Evolutionary conservation across 2,797 vertebrate species (phyloP).

Genomic region (Crenichthys baileyi): DNA sequence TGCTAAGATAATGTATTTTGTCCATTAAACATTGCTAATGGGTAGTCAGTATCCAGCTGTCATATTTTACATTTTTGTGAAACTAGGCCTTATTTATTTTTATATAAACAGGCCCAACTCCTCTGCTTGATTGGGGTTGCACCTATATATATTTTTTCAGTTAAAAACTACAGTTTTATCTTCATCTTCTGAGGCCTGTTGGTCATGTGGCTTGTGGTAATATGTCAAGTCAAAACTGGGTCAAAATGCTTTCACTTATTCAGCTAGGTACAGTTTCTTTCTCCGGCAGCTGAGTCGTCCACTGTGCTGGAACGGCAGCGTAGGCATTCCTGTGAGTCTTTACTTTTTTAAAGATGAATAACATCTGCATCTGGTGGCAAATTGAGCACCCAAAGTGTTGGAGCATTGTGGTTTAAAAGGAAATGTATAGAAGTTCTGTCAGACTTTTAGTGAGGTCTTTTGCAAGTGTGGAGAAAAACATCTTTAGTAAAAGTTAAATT

Average conservation of each 20-base stretch:
- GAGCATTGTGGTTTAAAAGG: not conserved
- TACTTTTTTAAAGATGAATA: not conserved
- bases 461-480: not conserved
- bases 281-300: not conserved
- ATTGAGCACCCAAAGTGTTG: not conserved
- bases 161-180: constrained; percentile 44
- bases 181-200: constrained; percentile 42
- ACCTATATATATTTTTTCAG: constrained; percentile 23
- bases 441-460: not conserved
- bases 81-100: constrained; percentile 41
- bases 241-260: constrained; percentile 49
- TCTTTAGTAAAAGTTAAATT: not conserved
- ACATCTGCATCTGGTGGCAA: not conserved
- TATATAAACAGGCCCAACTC: constrained; percentile 45
- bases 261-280: constrained; percentile 21
- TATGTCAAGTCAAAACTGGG: constrained; percentile 29
- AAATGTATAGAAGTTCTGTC: not conserved
- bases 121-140: constrained; percentile 42
- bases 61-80: constrained; percentile 38
- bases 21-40: constrained; percentile 3
- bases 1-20: constrained; percentile 1
- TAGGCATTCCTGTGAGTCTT: constrained; percentile 11
- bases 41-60: not conserved
- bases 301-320: constrained; percentile 1
- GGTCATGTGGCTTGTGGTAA: constrained; percentile 31